These are phyloP conservation scores for Prochilodus magdalenae DNA, from an alignment of 2,113 vertebrate genomes.

Conservation along the genomic window DNA sequence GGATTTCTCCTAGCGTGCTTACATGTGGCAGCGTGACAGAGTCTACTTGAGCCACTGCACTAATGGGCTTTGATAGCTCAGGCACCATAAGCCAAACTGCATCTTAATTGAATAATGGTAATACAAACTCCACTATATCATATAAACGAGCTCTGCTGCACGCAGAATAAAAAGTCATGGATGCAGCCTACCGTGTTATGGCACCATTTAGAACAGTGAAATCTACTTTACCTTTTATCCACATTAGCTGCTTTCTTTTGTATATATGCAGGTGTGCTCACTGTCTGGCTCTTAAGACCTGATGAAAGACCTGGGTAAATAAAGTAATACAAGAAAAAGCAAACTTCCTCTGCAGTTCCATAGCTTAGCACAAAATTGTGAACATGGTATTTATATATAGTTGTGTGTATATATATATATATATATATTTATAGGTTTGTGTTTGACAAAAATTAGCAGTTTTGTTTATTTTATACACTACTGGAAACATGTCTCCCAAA, in stretches of 20 bases:
- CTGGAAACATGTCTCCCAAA: too few species aligned
- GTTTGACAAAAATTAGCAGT: too few species aligned
- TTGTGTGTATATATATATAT: too few species aligned
- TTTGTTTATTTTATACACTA: too few species aligned
- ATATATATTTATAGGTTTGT: too few species aligned
- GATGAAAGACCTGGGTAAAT: background rate
- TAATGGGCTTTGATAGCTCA: conserved; percentile 47
- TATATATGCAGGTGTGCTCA: background rate
- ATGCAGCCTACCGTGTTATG: conserved; percentile 49
- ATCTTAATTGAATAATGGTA: conserved; percentile 51
- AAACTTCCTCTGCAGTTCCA: too few species aligned
- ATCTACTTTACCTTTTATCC: conserved; percentile 33
- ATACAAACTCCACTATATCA: conserved; percentile 45
- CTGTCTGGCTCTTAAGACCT: background rate
- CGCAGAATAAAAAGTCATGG: conserved; percentile 50
- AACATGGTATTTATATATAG: too few species aligned
- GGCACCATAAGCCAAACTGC: conserved; percentile 42
- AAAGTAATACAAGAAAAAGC: background rate
- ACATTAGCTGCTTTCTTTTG: conserved; percentile 28
- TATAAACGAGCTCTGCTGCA: conserved; percentile 44
- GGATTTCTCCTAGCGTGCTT: conserved; percentile 3
- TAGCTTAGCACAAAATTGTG: too few species aligned
- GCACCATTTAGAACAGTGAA: conserved; percentile 31
- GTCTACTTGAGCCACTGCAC: conserved; percentile 20
- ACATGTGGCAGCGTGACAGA: conserved; percentile 16